These are phyloP conservation scores for Scaptomyza caliginosa DNA, from an alignment of 2,888 invertebrate species.

Conservation along the genomic window DNA sequence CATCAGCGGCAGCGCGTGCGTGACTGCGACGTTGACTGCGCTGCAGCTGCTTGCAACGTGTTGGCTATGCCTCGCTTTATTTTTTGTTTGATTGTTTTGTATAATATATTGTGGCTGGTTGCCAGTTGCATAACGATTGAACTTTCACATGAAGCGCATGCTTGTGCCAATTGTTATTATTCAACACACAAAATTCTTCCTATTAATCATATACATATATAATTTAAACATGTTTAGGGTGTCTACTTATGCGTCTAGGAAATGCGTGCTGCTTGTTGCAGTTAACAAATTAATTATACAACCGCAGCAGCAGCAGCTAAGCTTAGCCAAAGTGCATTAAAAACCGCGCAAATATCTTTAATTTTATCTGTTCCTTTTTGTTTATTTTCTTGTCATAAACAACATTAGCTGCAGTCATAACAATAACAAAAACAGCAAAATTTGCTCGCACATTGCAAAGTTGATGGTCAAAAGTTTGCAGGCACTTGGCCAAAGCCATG, in stretches of 20 bases:
- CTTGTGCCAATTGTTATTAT: slow-evolving; percentile 42
- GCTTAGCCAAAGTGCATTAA: slow-evolving; percentile 28
- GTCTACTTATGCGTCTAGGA: slow-evolving; percentile 34
- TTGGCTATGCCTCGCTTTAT: slow-evolving; percentile 20
- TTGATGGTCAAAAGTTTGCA: slow-evolving; percentile 59
- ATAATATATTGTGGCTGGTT: slow-evolving; percentile 16
- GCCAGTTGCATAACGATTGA: slow-evolving; percentile 60
- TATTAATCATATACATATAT: slow-evolving; percentile 66
- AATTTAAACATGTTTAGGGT: slow-evolving; percentile 35
- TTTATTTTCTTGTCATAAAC: slow-evolving; percentile 16
- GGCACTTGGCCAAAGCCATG: slow-evolving; percentile 64
- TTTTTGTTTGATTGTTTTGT: neutral
- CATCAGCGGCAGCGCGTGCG: slow-evolving; percentile 67
- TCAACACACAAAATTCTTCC: slow-evolving; percentile 58
- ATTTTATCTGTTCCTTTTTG: neutral
- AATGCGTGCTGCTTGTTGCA: slow-evolving; percentile 52
- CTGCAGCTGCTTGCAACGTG: slow-evolving; percentile 35
- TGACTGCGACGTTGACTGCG: slow-evolving; percentile 47
- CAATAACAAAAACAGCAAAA: slow-evolving; percentile 28
- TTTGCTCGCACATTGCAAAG: slow-evolving; percentile 26
- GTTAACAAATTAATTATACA: slow-evolving; percentile 67
- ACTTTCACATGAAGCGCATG: slow-evolving; percentile 60
- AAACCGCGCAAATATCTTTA: slow-evolving; percentile 34
- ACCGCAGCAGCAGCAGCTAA: slow-evolving; percentile 16
- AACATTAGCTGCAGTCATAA: slow-evolving; percentile 17